A percentile compares a stretch with the other conserved stretches of the same genome.
These are phyloP conservation scores for Lithobates pipiens DNA, from an alignment of 2,797 vertebrate genomes.

Conservation along the genomic window DNA sequence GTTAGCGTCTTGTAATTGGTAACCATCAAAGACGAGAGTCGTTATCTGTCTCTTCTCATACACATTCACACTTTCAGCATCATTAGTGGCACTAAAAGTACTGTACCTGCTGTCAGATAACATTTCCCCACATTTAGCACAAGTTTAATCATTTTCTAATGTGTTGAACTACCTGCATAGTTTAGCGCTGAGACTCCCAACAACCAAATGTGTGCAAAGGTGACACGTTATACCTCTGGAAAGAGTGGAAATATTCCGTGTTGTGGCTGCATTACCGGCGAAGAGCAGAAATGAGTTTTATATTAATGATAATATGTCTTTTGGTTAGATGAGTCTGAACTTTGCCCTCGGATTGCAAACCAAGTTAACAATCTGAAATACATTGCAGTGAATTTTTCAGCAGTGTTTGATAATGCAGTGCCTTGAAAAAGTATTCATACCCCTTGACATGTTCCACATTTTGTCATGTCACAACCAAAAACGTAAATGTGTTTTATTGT, in stretches of 20 bases:
- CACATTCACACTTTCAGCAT: slow-evolving; percentile 6
- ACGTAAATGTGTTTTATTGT: no score
- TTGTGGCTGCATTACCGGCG: no score
- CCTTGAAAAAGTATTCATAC: no score
- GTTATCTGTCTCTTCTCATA: background rate
- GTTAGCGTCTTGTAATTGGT: background rate
- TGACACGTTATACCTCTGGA: background rate
- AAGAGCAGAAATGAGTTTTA: background rate
- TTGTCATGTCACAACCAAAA: no score
- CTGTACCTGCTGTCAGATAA: background rate
- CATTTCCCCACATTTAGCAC: background rate
- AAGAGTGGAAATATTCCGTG: background rate
- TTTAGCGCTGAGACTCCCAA: background rate
- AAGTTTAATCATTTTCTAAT: slow-evolving; percentile 35
- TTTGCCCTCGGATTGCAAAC: background rate
- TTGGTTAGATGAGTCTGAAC: background rate
- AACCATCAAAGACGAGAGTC: background rate
- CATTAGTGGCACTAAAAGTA: slow-evolving; percentile 12
- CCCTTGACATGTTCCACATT: no score
- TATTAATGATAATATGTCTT: background rate
- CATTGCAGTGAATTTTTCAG: background rate
- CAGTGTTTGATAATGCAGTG: background rate
- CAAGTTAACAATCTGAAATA: background rate
- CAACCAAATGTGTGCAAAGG: background rate
- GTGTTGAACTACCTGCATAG: background rate